phyloP scores from a whole-genome alignment of 2,797 vertebrate genomes.

The Rhyacichthys aspro region DNA sequence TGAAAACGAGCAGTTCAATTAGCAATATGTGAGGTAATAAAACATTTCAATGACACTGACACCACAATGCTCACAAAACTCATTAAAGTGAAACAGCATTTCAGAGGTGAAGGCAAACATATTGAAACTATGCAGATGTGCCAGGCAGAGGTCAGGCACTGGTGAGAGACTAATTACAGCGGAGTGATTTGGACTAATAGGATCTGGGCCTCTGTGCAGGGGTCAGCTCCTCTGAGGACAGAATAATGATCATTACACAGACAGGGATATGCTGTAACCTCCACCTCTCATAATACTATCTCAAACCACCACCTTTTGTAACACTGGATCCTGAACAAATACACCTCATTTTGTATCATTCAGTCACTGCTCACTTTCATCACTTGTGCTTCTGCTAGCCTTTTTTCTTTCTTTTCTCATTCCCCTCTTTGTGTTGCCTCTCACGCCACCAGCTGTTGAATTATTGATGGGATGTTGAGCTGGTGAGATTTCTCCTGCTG shows the following conservation, averaged over 20 bases:
- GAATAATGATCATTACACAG: constrained; percentile 55
- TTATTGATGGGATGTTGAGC: constrained; percentile 78
- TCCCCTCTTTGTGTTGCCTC: constrained; percentile 53
- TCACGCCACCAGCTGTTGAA: constrained; percentile 70
- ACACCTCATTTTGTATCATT: constrained; percentile 46
- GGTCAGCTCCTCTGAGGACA: constrained; percentile 61
- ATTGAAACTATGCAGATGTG: constrained; percentile 45
- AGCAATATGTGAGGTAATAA: not conserved
- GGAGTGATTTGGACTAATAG: constrained; percentile 68
- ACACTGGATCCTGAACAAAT: constrained; percentile 26
- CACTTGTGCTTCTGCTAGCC: constrained; percentile 19
- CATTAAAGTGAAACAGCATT: not conserved
- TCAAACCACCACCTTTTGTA: not conserved
- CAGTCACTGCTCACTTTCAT: constrained; percentile 47
- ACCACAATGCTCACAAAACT: not conserved
- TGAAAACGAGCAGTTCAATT: too few relatives aligned
- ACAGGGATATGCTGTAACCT: constrained; percentile 40
- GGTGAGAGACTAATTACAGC: constrained; percentile 58
- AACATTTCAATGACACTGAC: not conserved
- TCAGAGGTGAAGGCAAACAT: constrained; percentile 38
- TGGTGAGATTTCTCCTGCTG: constrained; percentile 68
- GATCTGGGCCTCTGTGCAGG: constrained; percentile 50
- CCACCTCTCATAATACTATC: constrained; percentile 46
- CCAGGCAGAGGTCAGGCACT: constrained; percentile 51
- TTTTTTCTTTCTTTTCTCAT: constrained; percentile 22